Conservation (phyloP, 2,797 vertebrate species). For the Etheostoma nigrum region DNA sequence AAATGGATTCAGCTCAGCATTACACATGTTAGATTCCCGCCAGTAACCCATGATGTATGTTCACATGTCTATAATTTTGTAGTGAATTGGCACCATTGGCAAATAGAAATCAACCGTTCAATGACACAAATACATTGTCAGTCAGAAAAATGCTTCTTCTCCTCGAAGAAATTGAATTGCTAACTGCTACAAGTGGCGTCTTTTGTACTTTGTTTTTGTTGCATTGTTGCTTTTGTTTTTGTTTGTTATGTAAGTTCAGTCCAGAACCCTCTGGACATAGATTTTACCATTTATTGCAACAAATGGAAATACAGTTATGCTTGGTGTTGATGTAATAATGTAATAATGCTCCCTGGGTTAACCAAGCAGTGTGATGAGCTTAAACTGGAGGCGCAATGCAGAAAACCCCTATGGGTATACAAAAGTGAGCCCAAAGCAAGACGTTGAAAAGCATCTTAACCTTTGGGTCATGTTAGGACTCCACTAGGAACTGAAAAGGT, state of each 20-base stretch:
- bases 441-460: too few relatives aligned
- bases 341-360: too few relatives aligned
- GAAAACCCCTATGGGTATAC: too few relatives aligned
- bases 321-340: too few relatives aligned
- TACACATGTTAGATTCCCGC: slow-evolving; percentile 19
- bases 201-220: neutral
- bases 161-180: neutral
- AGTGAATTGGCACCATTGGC: neutral
- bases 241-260: neutral
- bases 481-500: too few relatives aligned
- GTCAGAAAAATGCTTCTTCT: neutral
- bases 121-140: neutral
- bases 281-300: too few relatives aligned
- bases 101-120: neutral
- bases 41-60: neutral
- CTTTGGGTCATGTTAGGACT: too few relatives aligned
- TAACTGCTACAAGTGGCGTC: neutral
- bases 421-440: too few relatives aligned
- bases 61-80: neutral
- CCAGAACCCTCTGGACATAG: too few relatives aligned
- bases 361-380: too few relatives aligned
- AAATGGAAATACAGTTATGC: too few relatives aligned
- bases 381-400: too few relatives aligned
- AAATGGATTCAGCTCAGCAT: neutral
- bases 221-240: neutral